Evolutionary conservation across 2,888 invertebrate genomes (phyloP), one percentile per base, ranked within the genome.

Genomic region (Agonopterix arenella): DNA sequence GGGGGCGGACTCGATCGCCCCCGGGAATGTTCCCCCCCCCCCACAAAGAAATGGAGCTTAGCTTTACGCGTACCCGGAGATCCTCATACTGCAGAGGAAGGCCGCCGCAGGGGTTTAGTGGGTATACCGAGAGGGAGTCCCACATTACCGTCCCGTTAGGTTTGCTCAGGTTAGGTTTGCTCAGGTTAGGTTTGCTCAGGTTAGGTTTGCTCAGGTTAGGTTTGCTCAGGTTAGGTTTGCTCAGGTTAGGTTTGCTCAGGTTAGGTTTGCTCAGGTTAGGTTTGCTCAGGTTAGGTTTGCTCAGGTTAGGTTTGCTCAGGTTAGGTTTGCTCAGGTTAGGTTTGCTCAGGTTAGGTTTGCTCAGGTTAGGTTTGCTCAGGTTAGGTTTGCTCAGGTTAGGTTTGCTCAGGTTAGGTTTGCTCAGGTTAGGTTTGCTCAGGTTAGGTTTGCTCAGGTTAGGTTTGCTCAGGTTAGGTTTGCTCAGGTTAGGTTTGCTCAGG

Each of bases 211-310:
- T 48, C 44, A 44, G 48, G 49, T 48, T 48, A 48, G 48, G 48
- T 48, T 48, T 44, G 48, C 45, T 49, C 45, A 49, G 38, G 50
- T 50, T 50, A 50, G 43, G 46, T 46, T 50, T 38, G 46, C 38
- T 44, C 37, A 46, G 46, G 44, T 44, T 46, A 46, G 46, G 44
- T 46, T 50, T 44, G 46, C 44, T 50, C 44, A 50, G 46, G 46
- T 50, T 50, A 50, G 50, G 50, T 50, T 50, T 46, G 50, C 46
- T 50, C 46, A 46, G 50, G 50, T 50, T 50, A 50, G 50, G 50
- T 50, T 50, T 46, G 50, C 37, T 50, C 28, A 46, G 50, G 50
- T 50, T 50, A 50, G 50, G 50, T 50, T 50, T 46, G 50, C 46
- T 50, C 46, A 50, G 50, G 44, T 46, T 46, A 46, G 50, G 50